phyloP scores from a whole-genome alignment of 2,113 vertebrate genomes.

The Cynopterus brachyotis region DNA sequence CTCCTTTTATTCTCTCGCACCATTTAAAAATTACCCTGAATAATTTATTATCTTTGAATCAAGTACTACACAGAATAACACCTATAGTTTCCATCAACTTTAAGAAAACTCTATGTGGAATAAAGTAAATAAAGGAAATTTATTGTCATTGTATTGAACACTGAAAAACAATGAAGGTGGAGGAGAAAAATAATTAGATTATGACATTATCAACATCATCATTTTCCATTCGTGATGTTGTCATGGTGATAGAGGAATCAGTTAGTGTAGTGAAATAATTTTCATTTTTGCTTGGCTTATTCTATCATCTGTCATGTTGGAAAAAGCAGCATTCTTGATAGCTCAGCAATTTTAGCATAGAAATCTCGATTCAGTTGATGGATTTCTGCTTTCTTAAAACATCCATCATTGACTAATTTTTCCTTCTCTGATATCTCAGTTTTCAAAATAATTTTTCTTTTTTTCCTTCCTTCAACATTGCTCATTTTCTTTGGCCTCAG shows the following conservation, averaged over 20 bases:
- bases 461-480: background rate
- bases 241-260: background rate
- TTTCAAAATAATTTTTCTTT: conserved; percentile 33
- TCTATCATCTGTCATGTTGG: background rate
- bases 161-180: background rate
- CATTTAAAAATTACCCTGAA: background rate
- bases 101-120: background rate
- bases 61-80: background rate
- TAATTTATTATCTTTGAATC: background rate
- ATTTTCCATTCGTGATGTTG: background rate
- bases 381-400: background rate
- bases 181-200: background rate
- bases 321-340: background rate
- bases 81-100: background rate
- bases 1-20: background rate
- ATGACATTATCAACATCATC: background rate
- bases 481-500: background rate
- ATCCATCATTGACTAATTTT: background rate
- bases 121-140: background rate
- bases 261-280: background rate
- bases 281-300: background rate
- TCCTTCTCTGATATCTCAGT: background rate
- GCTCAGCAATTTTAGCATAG: background rate
- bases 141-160: background rate
- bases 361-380: background rate